Evolutionary conservation across 2,797 vertebrate species (phyloP).

Genomic region (Lepus townsendii): DNA sequence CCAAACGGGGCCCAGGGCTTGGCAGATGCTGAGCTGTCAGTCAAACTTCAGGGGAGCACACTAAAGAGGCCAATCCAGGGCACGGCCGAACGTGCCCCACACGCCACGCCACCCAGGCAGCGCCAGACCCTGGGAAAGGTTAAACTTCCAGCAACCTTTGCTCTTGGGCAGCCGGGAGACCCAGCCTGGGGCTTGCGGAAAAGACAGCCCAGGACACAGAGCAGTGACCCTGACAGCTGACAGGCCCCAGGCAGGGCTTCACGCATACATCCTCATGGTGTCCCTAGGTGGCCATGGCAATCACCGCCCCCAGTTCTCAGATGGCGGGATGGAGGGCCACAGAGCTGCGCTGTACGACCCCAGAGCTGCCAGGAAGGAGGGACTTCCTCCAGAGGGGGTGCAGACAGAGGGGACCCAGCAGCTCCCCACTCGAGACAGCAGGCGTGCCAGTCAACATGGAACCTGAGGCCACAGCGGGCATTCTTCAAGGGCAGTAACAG

Average conservation of each 20-base stretch:
- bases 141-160: not conserved
- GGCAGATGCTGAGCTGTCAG: not conserved
- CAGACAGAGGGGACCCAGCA: not conserved
- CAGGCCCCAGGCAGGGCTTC: not conserved
- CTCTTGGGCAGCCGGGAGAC: not conserved
- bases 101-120: not conserved
- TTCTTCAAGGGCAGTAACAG: not conserved
- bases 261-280: fast-evolving
- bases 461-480: not conserved
- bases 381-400: fast-evolving
- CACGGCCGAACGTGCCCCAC: not conserved
- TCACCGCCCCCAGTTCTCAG: not conserved
- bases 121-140: not conserved
- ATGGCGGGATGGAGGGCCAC: not conserved
- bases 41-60: not conserved
- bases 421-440: not conserved
- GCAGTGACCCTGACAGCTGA: no score
- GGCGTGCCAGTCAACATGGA: fast-evolving
- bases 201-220: not conserved
- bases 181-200: not conserved
- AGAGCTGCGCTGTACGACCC: not conserved
- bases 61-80: not conserved
- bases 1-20: not conserved
- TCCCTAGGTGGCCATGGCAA: not conserved
- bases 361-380: not conserved